Percentiles rank a stretch among this genome's conserved stretches.
These are phyloP conservation scores for Marmota flaviventris DNA, from an alignment of 2,113 vertebrate species.

Conservation along the genomic window DNA sequence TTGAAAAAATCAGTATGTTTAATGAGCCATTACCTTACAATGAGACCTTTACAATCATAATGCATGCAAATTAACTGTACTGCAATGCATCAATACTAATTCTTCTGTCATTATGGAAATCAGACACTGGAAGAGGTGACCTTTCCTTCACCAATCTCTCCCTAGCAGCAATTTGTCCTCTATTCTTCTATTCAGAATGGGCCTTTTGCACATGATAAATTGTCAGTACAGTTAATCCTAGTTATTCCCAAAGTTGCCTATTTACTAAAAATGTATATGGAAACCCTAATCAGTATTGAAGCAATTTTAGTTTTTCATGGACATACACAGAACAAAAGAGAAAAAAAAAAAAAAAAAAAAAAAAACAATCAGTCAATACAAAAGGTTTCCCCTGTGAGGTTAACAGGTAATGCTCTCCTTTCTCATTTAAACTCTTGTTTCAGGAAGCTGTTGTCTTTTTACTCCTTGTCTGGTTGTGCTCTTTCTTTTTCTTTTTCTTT, in stretches of 20 bases:
- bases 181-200: background rate
- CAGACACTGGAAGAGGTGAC: background rate
- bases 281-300: background rate
- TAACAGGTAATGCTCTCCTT: background rate
- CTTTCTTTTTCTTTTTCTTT: background rate
- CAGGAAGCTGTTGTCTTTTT: background rate
- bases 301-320: background rate
- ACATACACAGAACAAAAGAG: background rate
- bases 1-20: background rate
- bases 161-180: background rate
- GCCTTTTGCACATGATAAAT: background rate
- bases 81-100: background rate
- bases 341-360: background rate
- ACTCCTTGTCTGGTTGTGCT: background rate
- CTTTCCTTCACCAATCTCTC: background rate
- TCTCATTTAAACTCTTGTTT: background rate
- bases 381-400: background rate
- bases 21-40: background rate
- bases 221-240: background rate
- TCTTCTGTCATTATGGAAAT: background rate
- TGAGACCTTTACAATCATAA: background rate
- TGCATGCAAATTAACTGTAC: background rate
- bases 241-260: background rate
- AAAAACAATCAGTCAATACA: background rate
- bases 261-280: background rate